These are phyloP conservation scores for Sebastes fasciatus DNA, from an alignment of 2,113 vertebrate genomes.

Conservation along the genomic window DNA sequence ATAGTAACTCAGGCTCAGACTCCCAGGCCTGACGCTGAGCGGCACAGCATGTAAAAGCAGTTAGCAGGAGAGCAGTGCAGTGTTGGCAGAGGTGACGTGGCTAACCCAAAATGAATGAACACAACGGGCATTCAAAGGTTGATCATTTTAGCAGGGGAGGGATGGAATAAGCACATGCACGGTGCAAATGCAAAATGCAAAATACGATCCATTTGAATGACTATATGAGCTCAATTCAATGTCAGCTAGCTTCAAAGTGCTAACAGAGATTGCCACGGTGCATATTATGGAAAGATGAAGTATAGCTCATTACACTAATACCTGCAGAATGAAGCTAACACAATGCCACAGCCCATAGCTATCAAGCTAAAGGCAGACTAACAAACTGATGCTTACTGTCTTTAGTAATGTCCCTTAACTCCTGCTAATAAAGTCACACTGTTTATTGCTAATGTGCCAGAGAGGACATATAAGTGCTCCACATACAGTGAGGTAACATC, in stretches of 20 bases:
- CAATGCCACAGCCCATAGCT: neutral
- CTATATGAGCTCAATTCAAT: neutral
- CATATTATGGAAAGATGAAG: no score
- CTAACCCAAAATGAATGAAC: conserved; percentile 53
- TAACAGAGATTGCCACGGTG: no score
- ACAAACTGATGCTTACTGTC: neutral
- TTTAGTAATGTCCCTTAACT: neutral
- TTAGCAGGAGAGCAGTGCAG: conserved; percentile 47
- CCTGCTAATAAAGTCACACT: neutral
- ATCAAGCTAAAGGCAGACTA: conserved; percentile 12
- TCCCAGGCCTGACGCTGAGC: conserved; percentile 67
- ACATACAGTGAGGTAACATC: conserved; percentile 27
- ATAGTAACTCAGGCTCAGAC: conserved; percentile 87
- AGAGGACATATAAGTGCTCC: neutral
- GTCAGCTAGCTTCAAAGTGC: neutral
- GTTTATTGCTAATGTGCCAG: neutral
- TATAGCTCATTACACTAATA: neutral
- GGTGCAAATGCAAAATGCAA: neutral
- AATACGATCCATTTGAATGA: neutral
- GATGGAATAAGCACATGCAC: neutral
- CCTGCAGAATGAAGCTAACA: conserved; percentile 1
- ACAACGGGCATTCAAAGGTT: conserved; percentile 21
- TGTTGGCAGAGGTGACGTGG: conserved; percentile 74
- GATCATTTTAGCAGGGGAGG: neutral
- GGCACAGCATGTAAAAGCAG: conserved; percentile 49